These are phyloP conservation scores for Melanotus villosus DNA, from an alignment of 2,888 invertebrate species.

Conservation along the genomic window DNA sequence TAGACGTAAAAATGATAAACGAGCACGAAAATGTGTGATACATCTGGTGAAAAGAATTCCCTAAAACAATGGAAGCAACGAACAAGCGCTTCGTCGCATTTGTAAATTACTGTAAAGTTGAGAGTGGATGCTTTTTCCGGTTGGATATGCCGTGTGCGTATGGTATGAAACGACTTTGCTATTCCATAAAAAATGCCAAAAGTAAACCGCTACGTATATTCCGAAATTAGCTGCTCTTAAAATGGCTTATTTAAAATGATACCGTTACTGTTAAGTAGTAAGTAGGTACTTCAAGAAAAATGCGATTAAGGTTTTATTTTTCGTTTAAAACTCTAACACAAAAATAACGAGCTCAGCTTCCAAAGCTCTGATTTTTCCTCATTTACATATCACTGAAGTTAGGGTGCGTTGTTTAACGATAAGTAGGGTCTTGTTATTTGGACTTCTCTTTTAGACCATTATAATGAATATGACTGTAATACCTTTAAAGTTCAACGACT, in stretches of 20 bases:
- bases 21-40: background rate
- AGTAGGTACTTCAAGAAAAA: background rate
- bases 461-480: too few species aligned
- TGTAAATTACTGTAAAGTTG: slow-evolving; percentile 6
- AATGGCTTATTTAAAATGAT: background rate
- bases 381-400: too few species aligned
- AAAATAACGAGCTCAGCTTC: background rate
- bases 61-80: slow-evolving; percentile 8
- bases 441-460: too few species aligned
- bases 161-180: background rate
- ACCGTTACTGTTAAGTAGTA: background rate
- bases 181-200: background rate
- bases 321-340: background rate
- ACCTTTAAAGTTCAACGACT: too few species aligned
- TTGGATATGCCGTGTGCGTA: background rate
- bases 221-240: background rate
- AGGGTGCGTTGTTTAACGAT: too few species aligned
- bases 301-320: background rate
- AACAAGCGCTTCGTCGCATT: slow-evolving; percentile 10
- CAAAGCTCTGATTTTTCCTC: background rate
- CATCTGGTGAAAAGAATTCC: slow-evolving; percentile 1
- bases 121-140: background rate
- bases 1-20: slow-evolving; percentile 1
- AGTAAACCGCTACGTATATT: background rate
- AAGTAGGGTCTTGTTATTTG: too few species aligned